Conservation (phyloP, 2,113 vertebrate species). For the Pachycephala philippinensis region DNA sequence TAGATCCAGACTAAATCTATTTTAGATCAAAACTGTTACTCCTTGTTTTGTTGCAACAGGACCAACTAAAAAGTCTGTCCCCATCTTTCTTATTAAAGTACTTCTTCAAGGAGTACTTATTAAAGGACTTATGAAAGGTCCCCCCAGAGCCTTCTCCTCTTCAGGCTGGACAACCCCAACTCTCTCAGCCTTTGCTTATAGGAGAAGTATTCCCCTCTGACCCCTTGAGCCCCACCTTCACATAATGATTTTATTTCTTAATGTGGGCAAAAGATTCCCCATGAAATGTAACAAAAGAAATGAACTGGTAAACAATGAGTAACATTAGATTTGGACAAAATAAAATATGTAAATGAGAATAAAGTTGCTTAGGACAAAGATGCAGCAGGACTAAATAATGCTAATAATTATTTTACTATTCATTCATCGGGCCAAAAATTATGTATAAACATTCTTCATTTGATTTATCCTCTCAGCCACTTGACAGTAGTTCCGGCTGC, state of each 20-base stretch:
- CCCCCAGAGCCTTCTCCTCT: not conserved
- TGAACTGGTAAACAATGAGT: not conserved
- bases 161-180: not conserved
- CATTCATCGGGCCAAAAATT: not conserved
- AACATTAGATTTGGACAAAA: not conserved
- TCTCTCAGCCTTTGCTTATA: not conserved
- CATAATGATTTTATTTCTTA: not conserved
- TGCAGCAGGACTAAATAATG: not conserved
- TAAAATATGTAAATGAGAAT: not conserved
- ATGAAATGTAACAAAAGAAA: not conserved
- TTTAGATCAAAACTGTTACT: not conserved
- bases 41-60: not conserved
- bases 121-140: not conserved
- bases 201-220: not conserved
- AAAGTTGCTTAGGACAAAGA: not conserved
- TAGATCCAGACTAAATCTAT: not conserved
- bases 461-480: not conserved
- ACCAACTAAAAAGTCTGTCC: not conserved
- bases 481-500: not conserved
- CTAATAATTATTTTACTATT: not conserved
- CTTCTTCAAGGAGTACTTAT: not conserved
- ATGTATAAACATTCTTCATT: not conserved
- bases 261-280: not conserved
- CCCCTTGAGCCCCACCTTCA: not conserved
- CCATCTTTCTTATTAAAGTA: not conserved